These are phyloP conservation scores for Cyanistes caeruleus DNA, from an alignment of 2,113 vertebrate genomes.

Conservation along the genomic window DNA sequence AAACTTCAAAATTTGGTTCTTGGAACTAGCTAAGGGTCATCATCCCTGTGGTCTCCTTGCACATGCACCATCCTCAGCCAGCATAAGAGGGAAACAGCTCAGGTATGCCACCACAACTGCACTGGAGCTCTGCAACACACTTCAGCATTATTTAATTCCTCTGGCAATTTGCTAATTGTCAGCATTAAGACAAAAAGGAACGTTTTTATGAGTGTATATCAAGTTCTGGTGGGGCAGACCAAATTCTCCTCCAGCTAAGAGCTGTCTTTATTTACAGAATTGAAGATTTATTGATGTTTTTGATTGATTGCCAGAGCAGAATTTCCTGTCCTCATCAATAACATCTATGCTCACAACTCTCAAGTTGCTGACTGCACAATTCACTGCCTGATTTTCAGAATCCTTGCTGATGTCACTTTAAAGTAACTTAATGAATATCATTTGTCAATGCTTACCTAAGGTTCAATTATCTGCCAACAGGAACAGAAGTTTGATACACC, in stretches of 20 bases:
- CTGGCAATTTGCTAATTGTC: neutral
- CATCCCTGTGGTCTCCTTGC: accelerated
- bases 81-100: accelerated
- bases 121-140: neutral
- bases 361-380: neutral
- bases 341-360: neutral
- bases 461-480: neutral
- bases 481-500: neutral
- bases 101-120: neutral
- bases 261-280: neutral
- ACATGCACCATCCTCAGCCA: neutral
- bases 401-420: neutral
- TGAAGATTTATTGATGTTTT: neutral
- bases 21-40: neutral
- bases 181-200: neutral
- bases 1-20: accelerated
- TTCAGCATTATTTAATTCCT: neutral
- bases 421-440: neutral
- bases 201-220: neutral
- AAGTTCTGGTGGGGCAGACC: neutral
- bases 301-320: neutral
- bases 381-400: neutral
- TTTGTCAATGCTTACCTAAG: neutral
- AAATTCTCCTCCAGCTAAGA: neutral
- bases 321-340: neutral